These are phyloP conservation scores for Orgyia antiqua DNA, from an alignment of 2,888 invertebrate species.

Conservation along the genomic window DNA sequence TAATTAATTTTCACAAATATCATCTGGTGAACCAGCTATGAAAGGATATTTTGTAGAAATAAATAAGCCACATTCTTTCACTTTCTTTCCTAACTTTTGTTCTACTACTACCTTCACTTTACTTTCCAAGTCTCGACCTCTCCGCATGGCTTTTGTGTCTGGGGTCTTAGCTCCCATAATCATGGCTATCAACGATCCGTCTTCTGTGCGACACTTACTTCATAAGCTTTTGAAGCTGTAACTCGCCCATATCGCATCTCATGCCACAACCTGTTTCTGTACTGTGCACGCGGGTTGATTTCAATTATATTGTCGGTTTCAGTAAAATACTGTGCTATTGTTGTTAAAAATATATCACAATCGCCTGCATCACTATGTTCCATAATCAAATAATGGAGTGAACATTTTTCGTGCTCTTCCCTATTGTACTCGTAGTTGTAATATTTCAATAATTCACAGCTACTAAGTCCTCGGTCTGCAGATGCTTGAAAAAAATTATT, in stretches of 20 bases:
- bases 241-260: neutral
- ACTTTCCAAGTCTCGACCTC: neutral
- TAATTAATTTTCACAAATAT: neutral
- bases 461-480: neutral
- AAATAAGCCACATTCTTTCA: neutral
- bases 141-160: neutral
- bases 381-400: neutral
- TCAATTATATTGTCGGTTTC: neutral
- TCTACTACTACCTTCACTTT: neutral
- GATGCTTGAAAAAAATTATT: neutral
- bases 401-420: neutral
- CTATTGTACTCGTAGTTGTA: neutral
- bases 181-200: neutral
- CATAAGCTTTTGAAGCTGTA: slow-evolving; percentile 1
- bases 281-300: neutral
- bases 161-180: neutral
- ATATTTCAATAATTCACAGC: neutral
- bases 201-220: neutral
- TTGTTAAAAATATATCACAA: slow-evolving; percentile 1
- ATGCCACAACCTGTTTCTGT: neutral
- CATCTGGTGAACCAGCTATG: slow-evolving; percentile 1
- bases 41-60: neutral
- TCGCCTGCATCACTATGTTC: neutral
- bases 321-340: neutral
- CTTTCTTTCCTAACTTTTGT: neutral